Evolutionary conservation across 2,797 vertebrate species (phyloP), one percentile per base, ranked within the genome.

Genomic region (Cephalopachus bancanus): DNA sequence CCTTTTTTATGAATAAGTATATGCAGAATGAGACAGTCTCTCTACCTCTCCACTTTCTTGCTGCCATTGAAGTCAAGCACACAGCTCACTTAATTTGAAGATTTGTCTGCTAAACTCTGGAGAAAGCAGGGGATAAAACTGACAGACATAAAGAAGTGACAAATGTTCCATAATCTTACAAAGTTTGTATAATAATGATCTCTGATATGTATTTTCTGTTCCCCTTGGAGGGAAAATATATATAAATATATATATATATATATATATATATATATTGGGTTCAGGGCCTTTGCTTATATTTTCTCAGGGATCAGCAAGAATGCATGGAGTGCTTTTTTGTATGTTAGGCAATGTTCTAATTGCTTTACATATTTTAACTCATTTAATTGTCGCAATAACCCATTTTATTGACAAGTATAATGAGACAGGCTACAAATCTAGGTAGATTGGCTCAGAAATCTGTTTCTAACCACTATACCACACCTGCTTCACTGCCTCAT

Each of bases 301-400:
- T 88, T 88, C 51, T 90, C 83, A 91, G 28, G 44, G 30, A 53
- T 78, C 8, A 83, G 49, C 10, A 88, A 91, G 24, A 59, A 87
- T 37, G 30, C 51, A 14, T 64, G 55, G 65, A 95, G 10, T 83
- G 3, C 8, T 71, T 81, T 79, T 72, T 55, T 51, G 15, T 72
- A 62, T 8, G 12, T 51, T 51, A 94, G 71, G 26, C 62, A 93
- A 53, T 78, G 57, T 72, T 96, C 51, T 78, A 85, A 79, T 55
- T 92, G 64, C 24, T 83, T 95, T 95, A 74, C 64, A 44, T n/a
- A 83, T 83, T 89, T 90, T 91, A 80, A 80, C 44, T 64, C 22
- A 22, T 78, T 81, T 78, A 93, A 88, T 80, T 51, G 65, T 88
- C n/a, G 72, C 51, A 93, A 60, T 28, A 75, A 69, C 72, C 51